Conservation (phyloP, 2,113 vertebrate species). For the Lophura nycthemera region DNA sequence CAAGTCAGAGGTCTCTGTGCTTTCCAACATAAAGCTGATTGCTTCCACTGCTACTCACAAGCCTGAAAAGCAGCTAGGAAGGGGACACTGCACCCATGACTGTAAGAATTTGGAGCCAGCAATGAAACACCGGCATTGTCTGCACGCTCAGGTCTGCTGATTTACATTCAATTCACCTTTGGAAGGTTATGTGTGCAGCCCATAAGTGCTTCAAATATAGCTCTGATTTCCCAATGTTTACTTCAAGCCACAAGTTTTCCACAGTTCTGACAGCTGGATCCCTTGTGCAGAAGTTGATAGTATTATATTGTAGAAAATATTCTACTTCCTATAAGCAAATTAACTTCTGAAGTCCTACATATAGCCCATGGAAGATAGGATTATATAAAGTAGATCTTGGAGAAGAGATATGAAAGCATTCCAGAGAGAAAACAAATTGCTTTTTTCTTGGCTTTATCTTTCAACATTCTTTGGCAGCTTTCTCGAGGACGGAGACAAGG, state of each 20-base stretch:
- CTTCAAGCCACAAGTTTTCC: neutral
- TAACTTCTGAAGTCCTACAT: neutral
- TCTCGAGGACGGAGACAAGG: neutral
- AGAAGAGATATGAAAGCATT: neutral
- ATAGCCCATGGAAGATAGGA: neutral
- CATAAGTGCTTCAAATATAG: neutral
- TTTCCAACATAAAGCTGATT: neutral
- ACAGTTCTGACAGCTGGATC: neutral
- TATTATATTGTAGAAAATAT: neutral
- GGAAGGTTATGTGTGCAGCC: neutral
- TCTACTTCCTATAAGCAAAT: neutral
- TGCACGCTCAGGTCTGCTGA: rapidly evolving
- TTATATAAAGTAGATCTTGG: neutral
- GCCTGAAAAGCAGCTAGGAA: neutral
- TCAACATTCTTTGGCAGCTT: neutral
- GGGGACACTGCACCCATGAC: neutral
- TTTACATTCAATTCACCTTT: neutral
- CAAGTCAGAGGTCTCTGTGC: neutral
- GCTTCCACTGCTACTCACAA: neutral
- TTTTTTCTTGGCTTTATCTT: conserved; percentile 25
- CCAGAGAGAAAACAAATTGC: conserved; percentile 5
- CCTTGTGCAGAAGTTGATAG: neutral
- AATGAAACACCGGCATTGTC: neutral
- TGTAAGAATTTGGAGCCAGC: neutral
- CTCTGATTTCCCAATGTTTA: neutral